phyloP scores from a whole-genome alignment of 2,797 vertebrate genomes.

The Pseudomugil tenellus region DNA sequence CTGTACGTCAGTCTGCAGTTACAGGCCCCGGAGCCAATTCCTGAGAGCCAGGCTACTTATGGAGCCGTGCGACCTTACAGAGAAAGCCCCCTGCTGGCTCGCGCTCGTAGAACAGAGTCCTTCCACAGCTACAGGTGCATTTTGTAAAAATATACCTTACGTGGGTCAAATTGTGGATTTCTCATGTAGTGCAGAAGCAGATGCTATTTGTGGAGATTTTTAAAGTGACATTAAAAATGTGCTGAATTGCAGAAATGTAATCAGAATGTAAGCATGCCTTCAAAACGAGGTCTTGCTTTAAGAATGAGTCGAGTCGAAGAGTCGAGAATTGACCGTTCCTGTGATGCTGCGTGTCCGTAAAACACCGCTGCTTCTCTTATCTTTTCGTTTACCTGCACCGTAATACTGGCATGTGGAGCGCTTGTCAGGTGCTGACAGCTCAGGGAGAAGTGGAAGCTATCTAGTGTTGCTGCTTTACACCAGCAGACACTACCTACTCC shows the following conservation, averaged over 20 bases:
- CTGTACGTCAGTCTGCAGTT: conserved; percentile 87
- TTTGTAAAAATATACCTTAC: neutral
- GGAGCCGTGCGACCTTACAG: conserved; percentile 93
- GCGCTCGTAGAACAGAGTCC: conserved; percentile 93
- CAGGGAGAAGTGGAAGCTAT: neutral
- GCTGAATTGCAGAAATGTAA: neutral
- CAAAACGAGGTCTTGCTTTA: neutral
- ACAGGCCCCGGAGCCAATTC: conserved; percentile 88
- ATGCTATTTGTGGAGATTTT: neutral
- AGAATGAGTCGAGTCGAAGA: too few relatives aligned
- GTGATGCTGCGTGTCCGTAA: neutral
- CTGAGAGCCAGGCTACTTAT: conserved; percentile 88
- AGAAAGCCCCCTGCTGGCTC: conserved; percentile 95
- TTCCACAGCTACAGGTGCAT: conserved; percentile 90
- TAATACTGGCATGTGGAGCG: neutral
- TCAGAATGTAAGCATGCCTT: neutral
- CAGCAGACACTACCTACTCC: neutral
- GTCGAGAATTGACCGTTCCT: neutral
- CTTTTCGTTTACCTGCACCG: neutral
- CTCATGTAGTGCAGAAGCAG: neutral
- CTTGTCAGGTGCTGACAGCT: neutral
- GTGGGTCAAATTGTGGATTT: neutral
- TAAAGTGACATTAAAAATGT: too few relatives aligned
- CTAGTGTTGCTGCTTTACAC: neutral
- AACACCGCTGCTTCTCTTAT: neutral